Percentiles rank a stretch among this genome's conserved stretches.
These are phyloP conservation scores for Spinibarbus caldwelli DNA, from an alignment of 2,797 vertebrate species.

Conservation along the genomic window DNA sequence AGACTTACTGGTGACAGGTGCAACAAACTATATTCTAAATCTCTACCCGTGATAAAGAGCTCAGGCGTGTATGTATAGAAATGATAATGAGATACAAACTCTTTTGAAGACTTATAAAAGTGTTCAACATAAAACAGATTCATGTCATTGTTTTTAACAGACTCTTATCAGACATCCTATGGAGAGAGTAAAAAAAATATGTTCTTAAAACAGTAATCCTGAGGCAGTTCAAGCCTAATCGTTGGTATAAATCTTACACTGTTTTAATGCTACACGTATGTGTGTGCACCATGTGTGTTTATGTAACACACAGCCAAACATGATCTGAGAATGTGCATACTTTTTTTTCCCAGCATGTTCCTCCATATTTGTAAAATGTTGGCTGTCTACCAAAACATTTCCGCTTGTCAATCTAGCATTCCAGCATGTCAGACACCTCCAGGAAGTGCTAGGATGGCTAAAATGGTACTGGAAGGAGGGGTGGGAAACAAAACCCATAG, in stretches of 20 bases:
- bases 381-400: conserved; percentile 73
- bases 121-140: conserved; percentile 7
- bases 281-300: conserved; percentile 16
- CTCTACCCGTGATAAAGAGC: neutral
- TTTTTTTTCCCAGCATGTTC: conserved; percentile 23
- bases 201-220: neutral
- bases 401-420: conserved; percentile 68
- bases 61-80: conserved; percentile 42
- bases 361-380: conserved; percentile 66
- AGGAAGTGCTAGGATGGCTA: conserved; percentile 70
- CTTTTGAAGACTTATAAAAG: conserved; percentile 59
- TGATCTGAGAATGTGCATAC: neutral
- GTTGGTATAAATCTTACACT: neutral
- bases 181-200: neutral
- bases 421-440: conserved; percentile 72
- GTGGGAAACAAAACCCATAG: conserved; percentile 77
- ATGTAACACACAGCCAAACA: conserved; percentile 25
- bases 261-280: conserved; percentile 13
- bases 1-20: neutral
- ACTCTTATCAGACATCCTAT: neutral
- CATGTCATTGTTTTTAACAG: neutral
- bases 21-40: conserved; percentile 23
- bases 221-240: conserved; percentile 3
- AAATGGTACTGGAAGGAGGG: conserved; percentile 54
- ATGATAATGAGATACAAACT: conserved; percentile 75